Conservation (phyloP, 2,113 vertebrate genomes). For the Dicentrarchus labrax region DNA sequence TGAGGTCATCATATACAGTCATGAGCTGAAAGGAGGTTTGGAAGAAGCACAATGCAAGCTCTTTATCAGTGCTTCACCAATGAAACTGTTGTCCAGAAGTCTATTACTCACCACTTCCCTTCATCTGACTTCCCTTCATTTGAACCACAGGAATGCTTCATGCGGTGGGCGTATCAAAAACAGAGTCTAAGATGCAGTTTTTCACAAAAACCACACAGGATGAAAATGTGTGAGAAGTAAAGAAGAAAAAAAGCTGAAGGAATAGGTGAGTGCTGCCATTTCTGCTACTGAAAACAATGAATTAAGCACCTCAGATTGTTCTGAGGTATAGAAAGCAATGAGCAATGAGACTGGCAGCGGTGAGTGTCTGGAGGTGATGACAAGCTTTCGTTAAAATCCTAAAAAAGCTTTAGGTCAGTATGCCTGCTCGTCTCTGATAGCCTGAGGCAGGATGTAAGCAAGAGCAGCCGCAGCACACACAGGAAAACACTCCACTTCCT, state of each 20-base stretch:
- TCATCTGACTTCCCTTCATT: constrained; percentile 29
- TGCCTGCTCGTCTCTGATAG: constrained; percentile 75
- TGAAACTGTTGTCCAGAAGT: constrained; percentile 33
- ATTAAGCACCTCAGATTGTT: constrained; percentile 20
- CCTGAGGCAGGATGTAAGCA: constrained; percentile 78
- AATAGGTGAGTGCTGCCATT: constrained; percentile 5
- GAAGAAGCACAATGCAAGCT: constrained; percentile 31
- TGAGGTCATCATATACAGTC: constrained; percentile 43
- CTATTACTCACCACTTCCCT: constrained; percentile 56
- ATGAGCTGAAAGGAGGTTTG: constrained; percentile 24
- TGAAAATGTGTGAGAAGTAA: constrained; percentile 26
- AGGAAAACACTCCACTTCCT: constrained; percentile 83
- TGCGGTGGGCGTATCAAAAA: constrained; percentile 50
- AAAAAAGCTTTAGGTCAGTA: constrained; percentile 69
- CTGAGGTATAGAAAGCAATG: background rate
- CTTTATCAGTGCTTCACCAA: constrained; percentile 31
- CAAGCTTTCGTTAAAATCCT: constrained; percentile 54
- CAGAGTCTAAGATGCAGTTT: constrained; percentile 29
- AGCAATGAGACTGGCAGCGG: constrained; percentile 1
- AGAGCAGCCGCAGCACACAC: constrained; percentile 74
- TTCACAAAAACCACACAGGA: constrained; percentile 12
- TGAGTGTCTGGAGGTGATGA: constrained; percentile 29
- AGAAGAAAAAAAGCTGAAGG: constrained; percentile 14
- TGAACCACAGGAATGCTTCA: constrained; percentile 61
- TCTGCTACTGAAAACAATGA: constrained; percentile 5